phyloP scores from a whole-genome alignment of 2,113 vertebrate species.

The Pyxicephalus adspersus region DNA sequence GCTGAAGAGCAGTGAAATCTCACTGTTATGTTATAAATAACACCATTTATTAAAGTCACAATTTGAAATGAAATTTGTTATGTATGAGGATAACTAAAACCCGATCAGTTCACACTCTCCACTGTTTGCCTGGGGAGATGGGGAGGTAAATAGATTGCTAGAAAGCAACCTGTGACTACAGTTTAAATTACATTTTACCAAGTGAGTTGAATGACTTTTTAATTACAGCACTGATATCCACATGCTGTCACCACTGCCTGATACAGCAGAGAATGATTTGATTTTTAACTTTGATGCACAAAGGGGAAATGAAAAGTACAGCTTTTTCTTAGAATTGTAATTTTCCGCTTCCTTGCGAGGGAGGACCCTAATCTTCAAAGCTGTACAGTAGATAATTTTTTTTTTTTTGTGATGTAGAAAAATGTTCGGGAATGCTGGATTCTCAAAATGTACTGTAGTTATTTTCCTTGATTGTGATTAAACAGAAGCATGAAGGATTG shows the following conservation, averaged over 20 bases:
- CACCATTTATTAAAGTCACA: slow-evolving; percentile 74
- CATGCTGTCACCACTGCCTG: slow-evolving; percentile 73
- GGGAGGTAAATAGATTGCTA: slow-evolving; percentile 79
- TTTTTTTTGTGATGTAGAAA: slow-evolving; percentile 41
- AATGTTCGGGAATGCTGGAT: slow-evolving; percentile 45
- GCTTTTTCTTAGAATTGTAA: slow-evolving; percentile 64
- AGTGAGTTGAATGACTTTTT: slow-evolving; percentile 79
- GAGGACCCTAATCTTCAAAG: slow-evolving; percentile 61
- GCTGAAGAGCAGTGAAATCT: slow-evolving; percentile 55
- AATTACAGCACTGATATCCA: slow-evolving; percentile 76
- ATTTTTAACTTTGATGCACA: slow-evolving; percentile 75
- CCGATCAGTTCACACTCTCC: slow-evolving; percentile 76
- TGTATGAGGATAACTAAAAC: slow-evolving; percentile 78
- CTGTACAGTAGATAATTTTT: slow-evolving; percentile 52
- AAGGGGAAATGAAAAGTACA: slow-evolving; percentile 64
- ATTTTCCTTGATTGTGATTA: slow-evolving; percentile 25
- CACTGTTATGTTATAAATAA: slow-evolving; percentile 67
- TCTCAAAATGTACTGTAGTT: neutral
- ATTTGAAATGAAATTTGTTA: slow-evolving; percentile 78
- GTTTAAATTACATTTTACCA: slow-evolving; percentile 80
- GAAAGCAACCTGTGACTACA: slow-evolving; percentile 74
- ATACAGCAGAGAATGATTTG: slow-evolving; percentile 76
- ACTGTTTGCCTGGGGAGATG: slow-evolving; percentile 74
- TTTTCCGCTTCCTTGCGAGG: slow-evolving; percentile 63
- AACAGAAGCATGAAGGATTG: neutral